Base-by-base conservation (phyloP, 2,888 invertebrate genomes). In the Axea sp. region DNA sequence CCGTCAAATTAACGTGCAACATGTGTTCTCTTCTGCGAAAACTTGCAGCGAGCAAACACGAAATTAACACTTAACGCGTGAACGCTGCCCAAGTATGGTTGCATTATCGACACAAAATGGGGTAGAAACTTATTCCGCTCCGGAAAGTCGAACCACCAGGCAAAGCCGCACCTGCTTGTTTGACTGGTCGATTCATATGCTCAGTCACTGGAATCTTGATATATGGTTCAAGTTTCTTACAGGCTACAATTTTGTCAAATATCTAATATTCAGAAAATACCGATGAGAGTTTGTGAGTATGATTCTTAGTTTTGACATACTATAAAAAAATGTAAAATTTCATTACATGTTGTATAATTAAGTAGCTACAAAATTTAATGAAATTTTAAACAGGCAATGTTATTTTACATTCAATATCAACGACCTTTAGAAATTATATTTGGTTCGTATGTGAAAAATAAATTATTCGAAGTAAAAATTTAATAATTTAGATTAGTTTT, bases 1-100 rank as follows among this genome's bases (percentile, higher is more conserved):
- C n/a, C 80, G 78, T 83, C 79, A 81, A 83, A 84, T 84, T 83
- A 83, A 82, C 78, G 81, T 73, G 83, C 83, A 84, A 83, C 84
- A 84, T 83, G 84, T 84, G 80, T 73, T 78, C 49, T 49, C 73
- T 60, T 71, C 73, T 73, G 65, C 75, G 76, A 59, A 65, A 72
- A 72, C 72, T 72, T 72, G 51, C 35, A 28, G 28, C 39, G 12
- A 43, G 24, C 64, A 51, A 71, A 71, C 49, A 53, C 68, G 33
- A 71, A 62, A 71, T 71, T 71, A 71, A 64, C 71, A 53, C 55
- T 69, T 55, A 47, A 62, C 55, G 55, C 69, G 47, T 64, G 64
- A 71, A 71, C 47, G 28, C 55, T 57, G 41, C 33, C 60, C 55
- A 71, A 64, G 60, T 62, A 62, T 71, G 59, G 59, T 49, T 51